Evolutionary conservation across 2,888 invertebrate genomes (phyloP).

Genomic region (Rhynchonema sp.): DNA sequence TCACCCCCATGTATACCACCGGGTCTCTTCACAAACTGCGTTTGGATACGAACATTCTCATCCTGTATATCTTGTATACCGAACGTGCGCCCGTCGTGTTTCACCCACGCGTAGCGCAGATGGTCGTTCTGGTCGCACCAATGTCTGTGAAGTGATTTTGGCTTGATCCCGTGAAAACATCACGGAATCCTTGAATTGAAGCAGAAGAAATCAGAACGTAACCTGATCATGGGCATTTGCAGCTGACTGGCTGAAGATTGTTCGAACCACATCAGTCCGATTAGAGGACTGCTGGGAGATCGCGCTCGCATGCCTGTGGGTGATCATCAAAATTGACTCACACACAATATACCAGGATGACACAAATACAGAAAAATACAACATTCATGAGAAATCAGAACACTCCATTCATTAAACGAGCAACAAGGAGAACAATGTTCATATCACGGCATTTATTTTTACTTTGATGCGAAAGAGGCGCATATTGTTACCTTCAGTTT

Average conservation of each 20-base stretch:
- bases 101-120: slow-evolving; percentile 65
- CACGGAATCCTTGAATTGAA: not conserved
- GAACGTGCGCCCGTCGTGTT: slow-evolving; percentile 77
- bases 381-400: too few relatives aligned
- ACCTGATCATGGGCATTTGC: not conserved
- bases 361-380: too few relatives aligned
- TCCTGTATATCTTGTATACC: slow-evolving; percentile 76
- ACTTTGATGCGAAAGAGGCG: too few relatives aligned
- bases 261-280: slow-evolving; percentile 92
- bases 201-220: not conserved
- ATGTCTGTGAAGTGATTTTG: slow-evolving; percentile 39
- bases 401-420: too few relatives aligned
- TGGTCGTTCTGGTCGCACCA: slow-evolving; percentile 78
- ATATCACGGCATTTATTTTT: too few relatives aligned
- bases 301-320: slow-evolving; percentile 70
- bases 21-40: slow-evolving; percentile 66
- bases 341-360: too few relatives aligned
- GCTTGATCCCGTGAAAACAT: slow-evolving; percentile 24
- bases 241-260: slow-evolving; percentile 27
- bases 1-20: slow-evolving; percentile 68
- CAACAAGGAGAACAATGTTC: too few relatives aligned
- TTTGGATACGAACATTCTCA: slow-evolving; percentile 49
- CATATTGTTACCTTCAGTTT: too few relatives aligned
- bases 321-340: too few relatives aligned
- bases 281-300: slow-evolving; percentile 64